These are phyloP conservation scores for Gryon sp. DNA, from an alignment of 1,140 invertebrate genomes.

Conservation along the genomic window DNA sequence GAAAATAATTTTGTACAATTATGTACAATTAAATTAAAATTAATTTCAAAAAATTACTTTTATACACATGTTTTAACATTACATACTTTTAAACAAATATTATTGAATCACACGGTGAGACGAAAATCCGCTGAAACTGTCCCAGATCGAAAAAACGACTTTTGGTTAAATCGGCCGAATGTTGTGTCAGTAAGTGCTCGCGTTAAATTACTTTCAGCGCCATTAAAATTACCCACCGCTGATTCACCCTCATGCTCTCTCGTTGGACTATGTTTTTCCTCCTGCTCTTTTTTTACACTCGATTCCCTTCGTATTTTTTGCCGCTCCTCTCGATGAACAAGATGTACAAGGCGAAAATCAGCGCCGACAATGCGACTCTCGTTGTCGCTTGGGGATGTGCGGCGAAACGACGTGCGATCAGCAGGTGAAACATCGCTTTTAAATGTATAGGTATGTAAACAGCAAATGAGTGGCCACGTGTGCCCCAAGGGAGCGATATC, in stretches of 20 bases:
- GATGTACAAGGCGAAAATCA: constrained; percentile 71
- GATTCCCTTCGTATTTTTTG: constrained; percentile 30
- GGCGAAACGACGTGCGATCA: constrained; percentile 33
- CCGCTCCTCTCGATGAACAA: constrained; percentile 71
- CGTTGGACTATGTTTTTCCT: constrained; percentile 3
- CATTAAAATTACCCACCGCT: constrained; percentile 40
- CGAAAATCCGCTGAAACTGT: no score
- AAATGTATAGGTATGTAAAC: constrained; percentile 46
- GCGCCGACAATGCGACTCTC: constrained; percentile 46
- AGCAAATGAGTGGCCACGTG: constrained; percentile 41
- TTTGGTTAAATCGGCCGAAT: constrained; percentile 27
- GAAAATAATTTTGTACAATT: no score
- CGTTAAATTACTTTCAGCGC: constrained; percentile 47
- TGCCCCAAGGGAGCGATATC: constrained; percentile 39
- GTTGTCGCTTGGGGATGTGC: constrained; percentile 42
- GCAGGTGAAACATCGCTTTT: constrained; percentile 50
- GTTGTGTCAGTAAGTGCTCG: constrained; percentile 36
- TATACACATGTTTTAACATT: no score
- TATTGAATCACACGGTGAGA: no score
- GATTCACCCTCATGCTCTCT: constrained; percentile 25
- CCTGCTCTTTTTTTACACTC: constrained; percentile 18
- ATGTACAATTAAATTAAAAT: no score
- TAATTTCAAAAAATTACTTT: no score
- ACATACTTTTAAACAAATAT: no score
- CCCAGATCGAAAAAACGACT: constrained; percentile 19